These are phyloP conservation scores for Notoglanidium macrostoma DNA, from an alignment of 2,797 vertebrate species.

Conservation along the genomic window DNA sequence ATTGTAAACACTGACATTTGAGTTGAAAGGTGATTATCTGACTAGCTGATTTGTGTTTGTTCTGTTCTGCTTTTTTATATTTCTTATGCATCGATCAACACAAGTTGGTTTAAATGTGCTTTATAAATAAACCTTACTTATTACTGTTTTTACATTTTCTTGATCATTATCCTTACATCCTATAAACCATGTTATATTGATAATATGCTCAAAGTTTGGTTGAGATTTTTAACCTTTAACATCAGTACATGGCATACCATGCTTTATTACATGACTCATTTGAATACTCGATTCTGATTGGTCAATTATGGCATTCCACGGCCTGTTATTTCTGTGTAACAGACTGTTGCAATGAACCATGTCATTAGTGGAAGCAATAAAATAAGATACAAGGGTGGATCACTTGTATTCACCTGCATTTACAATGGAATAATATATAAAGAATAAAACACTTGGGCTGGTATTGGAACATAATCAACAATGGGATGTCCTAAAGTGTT, in stretches of 20 bases:
- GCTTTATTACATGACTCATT: background rate
- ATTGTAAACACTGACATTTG: background rate
- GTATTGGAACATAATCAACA: background rate
- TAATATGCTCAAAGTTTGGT: background rate
- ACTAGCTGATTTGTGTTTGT: background rate
- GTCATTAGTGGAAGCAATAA: too few species aligned
- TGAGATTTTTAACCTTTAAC: background rate
- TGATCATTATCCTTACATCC: background rate
- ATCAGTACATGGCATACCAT: background rate
- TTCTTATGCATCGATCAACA: background rate
- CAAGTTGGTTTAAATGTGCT: background rate
- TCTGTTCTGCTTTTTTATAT: background rate
- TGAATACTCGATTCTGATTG: too few species aligned
- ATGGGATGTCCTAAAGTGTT: background rate
- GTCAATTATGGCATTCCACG: too few species aligned
- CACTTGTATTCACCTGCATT: too few species aligned
- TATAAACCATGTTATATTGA: background rate
- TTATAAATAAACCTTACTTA: background rate
- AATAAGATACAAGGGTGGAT: too few species aligned
- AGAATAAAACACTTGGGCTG: background rate
- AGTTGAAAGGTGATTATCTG: background rate
- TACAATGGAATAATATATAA: background rate
- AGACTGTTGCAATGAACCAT: too few species aligned
- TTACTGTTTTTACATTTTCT: background rate
- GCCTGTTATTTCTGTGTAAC: too few species aligned